These are phyloP conservation scores for Hybognathus amarus DNA, from an alignment of 2,797 vertebrate genomes.

Conservation along the genomic window DNA sequence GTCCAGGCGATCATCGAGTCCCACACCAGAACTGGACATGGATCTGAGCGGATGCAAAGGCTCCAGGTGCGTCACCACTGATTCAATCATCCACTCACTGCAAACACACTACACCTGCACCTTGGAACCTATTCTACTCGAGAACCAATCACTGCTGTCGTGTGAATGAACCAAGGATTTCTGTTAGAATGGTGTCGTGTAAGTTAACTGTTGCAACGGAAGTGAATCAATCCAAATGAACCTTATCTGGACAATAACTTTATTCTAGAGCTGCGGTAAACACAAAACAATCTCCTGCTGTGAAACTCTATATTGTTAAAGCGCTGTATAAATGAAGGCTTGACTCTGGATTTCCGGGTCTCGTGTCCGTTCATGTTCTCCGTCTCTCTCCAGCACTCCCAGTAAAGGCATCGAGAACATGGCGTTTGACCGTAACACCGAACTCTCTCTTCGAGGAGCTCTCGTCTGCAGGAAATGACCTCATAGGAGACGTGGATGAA, in stretches of 20 bases:
- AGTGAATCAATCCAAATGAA: too few species aligned
- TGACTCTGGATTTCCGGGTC: not conserved
- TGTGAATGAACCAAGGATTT: too few species aligned
- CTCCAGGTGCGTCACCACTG: constrained; percentile 80
- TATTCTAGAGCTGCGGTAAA: too few species aligned
- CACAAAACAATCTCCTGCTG: too few species aligned
- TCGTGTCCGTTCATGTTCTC: not conserved
- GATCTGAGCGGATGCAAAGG: constrained; percentile 87
- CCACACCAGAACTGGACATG: constrained; percentile 97
- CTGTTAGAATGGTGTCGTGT: too few species aligned
- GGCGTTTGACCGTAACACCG: constrained; percentile 94
- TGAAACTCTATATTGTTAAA: too few species aligned
- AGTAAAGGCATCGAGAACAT: constrained; percentile 92
- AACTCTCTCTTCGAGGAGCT: constrained; percentile 97
- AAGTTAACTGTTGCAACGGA: too few species aligned
- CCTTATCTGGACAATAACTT: too few species aligned
- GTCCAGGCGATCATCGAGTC: constrained; percentile 97
- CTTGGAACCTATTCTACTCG: too few species aligned
- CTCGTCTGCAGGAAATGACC: constrained; percentile 92
- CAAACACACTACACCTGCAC: not conserved
- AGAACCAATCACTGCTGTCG: too few species aligned
- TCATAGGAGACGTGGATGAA: constrained; percentile 95
- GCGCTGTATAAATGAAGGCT: too few species aligned
- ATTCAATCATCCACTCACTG: constrained; percentile 14
- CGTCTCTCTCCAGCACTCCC: constrained; percentile 82